Conservation (phyloP, 2,888 invertebrate genomes). For the Bellardia bayeri region DNA sequence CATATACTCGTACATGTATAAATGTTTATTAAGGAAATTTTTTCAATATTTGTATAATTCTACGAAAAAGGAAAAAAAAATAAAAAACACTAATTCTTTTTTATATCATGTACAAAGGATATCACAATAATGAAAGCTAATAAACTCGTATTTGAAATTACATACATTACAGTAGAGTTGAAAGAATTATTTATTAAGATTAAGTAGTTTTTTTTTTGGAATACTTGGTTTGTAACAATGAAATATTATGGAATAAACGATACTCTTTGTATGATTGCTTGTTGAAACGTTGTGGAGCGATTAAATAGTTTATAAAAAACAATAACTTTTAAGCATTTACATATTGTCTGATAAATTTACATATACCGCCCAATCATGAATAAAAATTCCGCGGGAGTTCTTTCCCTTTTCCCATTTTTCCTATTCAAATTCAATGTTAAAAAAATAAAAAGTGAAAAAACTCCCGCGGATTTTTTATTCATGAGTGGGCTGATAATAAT, state of each 20-base stretch:
- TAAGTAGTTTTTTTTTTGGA: slow-evolving; percentile 36
- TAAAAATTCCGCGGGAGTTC: too few species aligned
- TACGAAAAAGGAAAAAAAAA: background rate
- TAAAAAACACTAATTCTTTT: background rate
- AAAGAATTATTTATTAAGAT: background rate
- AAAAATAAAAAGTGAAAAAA: too few species aligned
- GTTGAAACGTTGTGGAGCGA: background rate
- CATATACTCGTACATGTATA: too few species aligned
- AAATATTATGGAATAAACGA: background rate
- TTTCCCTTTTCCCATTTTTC: too few species aligned
- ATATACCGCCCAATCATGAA: background rate
- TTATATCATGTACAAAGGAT: background rate
- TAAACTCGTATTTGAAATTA: slow-evolving; percentile 6
- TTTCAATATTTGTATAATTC: too few species aligned
- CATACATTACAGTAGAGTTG: background rate
- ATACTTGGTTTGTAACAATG: slow-evolving; percentile 43
- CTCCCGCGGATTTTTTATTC: too few species aligned
- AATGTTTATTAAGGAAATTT: too few species aligned
- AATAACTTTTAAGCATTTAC: slow-evolving; percentile 27
- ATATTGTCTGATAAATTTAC: slow-evolving; percentile 44
- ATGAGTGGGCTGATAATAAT: background rate
- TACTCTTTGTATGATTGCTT: slow-evolving; percentile 15
- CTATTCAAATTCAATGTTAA: too few species aligned
- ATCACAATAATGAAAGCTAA: slow-evolving; percentile 58
- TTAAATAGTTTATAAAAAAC: slow-evolving; percentile 7